Conservation (phyloP, 2,113 vertebrate species). For the Calidris pugnax region DNA sequence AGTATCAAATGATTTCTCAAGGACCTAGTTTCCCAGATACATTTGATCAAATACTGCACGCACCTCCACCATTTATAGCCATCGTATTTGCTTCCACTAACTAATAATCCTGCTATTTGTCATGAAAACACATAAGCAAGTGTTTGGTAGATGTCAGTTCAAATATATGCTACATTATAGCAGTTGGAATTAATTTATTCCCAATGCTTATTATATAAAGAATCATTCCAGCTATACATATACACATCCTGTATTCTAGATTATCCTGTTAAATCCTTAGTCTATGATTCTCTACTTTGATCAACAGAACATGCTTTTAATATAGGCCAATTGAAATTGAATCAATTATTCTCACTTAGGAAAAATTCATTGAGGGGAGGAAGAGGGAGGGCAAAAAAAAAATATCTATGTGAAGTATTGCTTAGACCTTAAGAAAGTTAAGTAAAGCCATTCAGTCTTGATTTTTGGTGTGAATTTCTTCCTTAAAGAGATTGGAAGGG, state of each 20-base stretch:
- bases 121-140: not conserved
- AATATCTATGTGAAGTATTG: not conserved
- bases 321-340: not conserved
- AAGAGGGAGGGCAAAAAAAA: not conserved
- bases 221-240: not conserved
- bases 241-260: not conserved
- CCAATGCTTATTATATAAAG: not conserved
- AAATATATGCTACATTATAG: not conserved
- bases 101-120: not conserved
- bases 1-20: not conserved
- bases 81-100: not conserved
- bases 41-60: not conserved
- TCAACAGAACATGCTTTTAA: not conserved
- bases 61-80: fast-evolving
- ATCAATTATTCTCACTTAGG: not conserved
- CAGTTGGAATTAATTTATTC: not conserved
- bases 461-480: not conserved
- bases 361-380: not conserved
- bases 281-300: not conserved
- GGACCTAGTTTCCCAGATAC: not conserved
- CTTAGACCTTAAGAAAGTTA: not conserved
- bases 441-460: not conserved
- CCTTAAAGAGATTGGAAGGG: not conserved
- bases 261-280: not conserved
- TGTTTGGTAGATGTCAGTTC: not conserved